Conservation (phyloP, 2,888 invertebrate species). For the Sarcophaga variegata region DNA sequence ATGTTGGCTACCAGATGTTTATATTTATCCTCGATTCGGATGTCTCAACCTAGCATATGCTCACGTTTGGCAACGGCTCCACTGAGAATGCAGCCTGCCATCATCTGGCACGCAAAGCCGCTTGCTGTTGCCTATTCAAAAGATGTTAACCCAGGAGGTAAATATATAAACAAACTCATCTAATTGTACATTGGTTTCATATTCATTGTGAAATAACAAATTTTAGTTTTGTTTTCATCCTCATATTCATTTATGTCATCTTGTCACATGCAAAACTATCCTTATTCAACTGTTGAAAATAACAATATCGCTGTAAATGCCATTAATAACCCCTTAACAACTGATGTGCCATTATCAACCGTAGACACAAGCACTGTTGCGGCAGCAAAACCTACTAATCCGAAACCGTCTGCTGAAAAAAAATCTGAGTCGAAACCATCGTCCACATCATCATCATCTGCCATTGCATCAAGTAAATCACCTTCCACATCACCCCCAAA, state of each 20-base stretch:
- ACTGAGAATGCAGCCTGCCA: constrained; percentile 1
- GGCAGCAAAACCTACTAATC: neutral
- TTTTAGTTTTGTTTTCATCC: constrained; percentile 32
- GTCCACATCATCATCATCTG: neutral
- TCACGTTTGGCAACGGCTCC: constrained; percentile 5
- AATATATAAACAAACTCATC: neutral
- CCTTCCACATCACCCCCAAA: neutral
- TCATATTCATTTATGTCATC: constrained; percentile 11
- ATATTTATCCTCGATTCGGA: constrained; percentile 25
- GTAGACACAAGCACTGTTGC: neutral
- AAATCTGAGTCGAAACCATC: neutral
- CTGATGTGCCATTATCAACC: neutral
- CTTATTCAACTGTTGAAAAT: neutral
- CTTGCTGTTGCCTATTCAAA: constrained; percentile 50
- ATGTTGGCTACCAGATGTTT: constrained; percentile 57
- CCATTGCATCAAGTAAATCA: neutral
- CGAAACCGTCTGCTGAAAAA: neutral
- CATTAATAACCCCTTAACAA: neutral
- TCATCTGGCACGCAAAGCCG: constrained; percentile 23
- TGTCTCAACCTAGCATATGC: constrained; percentile 1
- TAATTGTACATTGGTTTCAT: neutral
- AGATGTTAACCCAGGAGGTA: constrained; percentile 50
- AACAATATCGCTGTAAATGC: neutral
- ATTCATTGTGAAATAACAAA: constrained; percentile 16
- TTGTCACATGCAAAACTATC: neutral